Conservation (phyloP, 2,797 vertebrate genomes). For the Bradypodion ventrale region DNA sequence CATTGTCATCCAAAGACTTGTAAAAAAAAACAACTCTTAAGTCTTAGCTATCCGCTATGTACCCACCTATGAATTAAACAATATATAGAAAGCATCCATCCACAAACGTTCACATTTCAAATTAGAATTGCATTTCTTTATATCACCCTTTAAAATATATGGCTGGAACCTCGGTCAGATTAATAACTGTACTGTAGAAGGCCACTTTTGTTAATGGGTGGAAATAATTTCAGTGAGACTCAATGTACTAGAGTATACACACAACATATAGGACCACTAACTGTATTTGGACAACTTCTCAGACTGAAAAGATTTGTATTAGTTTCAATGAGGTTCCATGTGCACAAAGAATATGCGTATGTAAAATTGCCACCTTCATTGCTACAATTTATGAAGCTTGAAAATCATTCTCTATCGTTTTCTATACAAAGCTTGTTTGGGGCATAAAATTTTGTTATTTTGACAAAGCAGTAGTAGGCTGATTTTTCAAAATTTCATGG, state of each 20-base stretch:
- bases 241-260: not conserved
- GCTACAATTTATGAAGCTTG: too few relatives aligned
- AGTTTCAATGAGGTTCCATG: not conserved
- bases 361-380: not conserved
- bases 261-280: not conserved
- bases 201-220: not conserved
- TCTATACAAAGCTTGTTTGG: not conserved
- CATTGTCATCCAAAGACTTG: too few relatives aligned
- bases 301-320: not conserved
- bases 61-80: too few relatives aligned
- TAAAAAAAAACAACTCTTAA: too few relatives aligned
- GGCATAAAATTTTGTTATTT: not conserved
- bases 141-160: not conserved
- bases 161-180: not conserved
- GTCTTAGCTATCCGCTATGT: too few relatives aligned
- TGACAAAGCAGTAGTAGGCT: slow-evolving; percentile 9
- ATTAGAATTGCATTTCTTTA: not conserved
- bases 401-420: not conserved
- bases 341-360: not conserved
- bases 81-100: too few relatives aligned
- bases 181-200: not conserved
- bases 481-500: not conserved
- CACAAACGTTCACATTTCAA: not conserved
- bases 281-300: not conserved
- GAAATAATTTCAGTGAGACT: not conserved